phyloP scores from a whole-genome alignment of 2,113 vertebrate species.

The human (Homo sapiens) region GRCh38 chr3:114031501-114032000 shows the following conservation, averaged over 20 bases:
- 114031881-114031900: constrained; percentile 35
- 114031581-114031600: background rate
- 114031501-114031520: background rate
- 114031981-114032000: background rate
- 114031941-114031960: constrained; percentile 44
- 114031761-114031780: constrained; percentile 83
- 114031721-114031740: constrained; percentile 46
- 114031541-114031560: background rate
- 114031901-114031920: background rate
- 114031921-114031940: background rate
- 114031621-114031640: constrained; percentile 82
- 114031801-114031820: background rate
- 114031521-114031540: background rate
- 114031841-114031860: background rate
- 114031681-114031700: constrained; percentile 79
- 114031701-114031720: constrained; percentile 27
- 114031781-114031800: constrained; percentile 78
- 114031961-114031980: constrained; percentile 9
- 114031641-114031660: constrained; percentile 78
- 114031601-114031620: background rate
- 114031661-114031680: constrained; percentile 72
- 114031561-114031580: background rate
- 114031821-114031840: constrained; percentile 9
- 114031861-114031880: background rate
- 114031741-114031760: constrained; percentile 64